Evolutionary conservation across 2,797 vertebrate genomes (phyloP).

Genomic region (Synaphobranchus kaupii): DNA sequence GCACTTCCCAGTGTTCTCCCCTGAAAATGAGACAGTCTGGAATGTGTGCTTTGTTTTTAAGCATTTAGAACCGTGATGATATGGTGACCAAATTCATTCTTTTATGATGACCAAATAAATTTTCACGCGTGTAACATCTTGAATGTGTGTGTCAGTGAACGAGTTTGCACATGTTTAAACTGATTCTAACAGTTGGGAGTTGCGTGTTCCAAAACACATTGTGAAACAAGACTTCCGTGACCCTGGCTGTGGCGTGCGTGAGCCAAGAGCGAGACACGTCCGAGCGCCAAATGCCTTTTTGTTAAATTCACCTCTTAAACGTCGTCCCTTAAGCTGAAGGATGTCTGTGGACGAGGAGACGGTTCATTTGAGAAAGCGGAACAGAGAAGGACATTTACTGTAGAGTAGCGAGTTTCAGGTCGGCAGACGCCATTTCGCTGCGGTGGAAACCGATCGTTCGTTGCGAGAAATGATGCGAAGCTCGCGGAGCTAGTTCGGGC

Average conservation of each 20-base stretch:
- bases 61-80: neutral
- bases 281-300: neutral
- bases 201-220: neutral
- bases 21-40: neutral
- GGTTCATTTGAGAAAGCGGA: neutral
- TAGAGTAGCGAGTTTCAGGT: neutral
- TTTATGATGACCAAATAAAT: neutral
- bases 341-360: neutral
- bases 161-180: neutral
- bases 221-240: neutral
- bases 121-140: neutral
- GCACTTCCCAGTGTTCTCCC: neutral
- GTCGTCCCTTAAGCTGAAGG: neutral
- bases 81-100: neutral
- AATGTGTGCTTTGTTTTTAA: too few species aligned
- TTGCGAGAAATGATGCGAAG: too few species aligned
- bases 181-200: neutral
- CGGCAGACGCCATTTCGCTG: neutral
- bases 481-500: too few species aligned
- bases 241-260: slow-evolving; percentile 27
- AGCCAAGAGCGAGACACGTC: neutral
- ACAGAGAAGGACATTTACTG: neutral
- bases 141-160: neutral
- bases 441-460: neutral
- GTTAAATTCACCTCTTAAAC: neutral